Base-by-base conservation (phyloP, 2,797 vertebrate genomes). In the Nannoperca australis region DNA sequence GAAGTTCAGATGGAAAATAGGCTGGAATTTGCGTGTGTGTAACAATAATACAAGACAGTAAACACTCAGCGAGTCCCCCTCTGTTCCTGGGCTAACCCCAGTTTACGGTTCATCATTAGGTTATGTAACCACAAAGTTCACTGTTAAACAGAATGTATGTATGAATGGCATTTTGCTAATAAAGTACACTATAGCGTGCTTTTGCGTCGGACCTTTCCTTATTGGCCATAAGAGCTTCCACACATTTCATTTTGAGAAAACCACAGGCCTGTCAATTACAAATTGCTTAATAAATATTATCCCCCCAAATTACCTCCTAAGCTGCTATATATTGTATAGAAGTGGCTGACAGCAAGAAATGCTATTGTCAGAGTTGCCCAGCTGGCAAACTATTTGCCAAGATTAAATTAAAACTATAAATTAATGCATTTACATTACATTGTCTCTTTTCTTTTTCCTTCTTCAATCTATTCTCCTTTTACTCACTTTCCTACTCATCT, bases 1-100 rank as follows among this genome's bases (percentile, higher is more conserved):
- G 62, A 69, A 20, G 68, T 73, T 64, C 49, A 70, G 38, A 68
- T 20, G 49, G 60, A 12, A 3, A 59, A 70, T 53, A 64, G 64
- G 38, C 61, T 76, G 63, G 47, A 59, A 56, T 50, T 42, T 49
- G 51, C 9, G 0, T 13, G 42, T 73, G 10, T 49, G 24, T 17
- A 53, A 12, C 8, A 22, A 1, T 18, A 51, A 32, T n/a, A 22
- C 22, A 27, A 38, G 27, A 0, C 15, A 62, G 65, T 50, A 54
- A 70, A 66, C 14, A 27, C 24, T 36, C 1, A 20, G 17, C 8
- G 10, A 42, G 44, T 27, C 24, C 45, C 4, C 11, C 18, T 59
- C 38, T 32, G 10, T 49, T 20, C 7, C 24, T 62, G 34, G 24
- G 40, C 18, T 18, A n/a, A 50, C 24, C 20, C 61, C 5, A 15